Base-by-base conservation (phyloP, 2,888 invertebrate genomes). In the Pachliopta kotzebuea region DNA sequence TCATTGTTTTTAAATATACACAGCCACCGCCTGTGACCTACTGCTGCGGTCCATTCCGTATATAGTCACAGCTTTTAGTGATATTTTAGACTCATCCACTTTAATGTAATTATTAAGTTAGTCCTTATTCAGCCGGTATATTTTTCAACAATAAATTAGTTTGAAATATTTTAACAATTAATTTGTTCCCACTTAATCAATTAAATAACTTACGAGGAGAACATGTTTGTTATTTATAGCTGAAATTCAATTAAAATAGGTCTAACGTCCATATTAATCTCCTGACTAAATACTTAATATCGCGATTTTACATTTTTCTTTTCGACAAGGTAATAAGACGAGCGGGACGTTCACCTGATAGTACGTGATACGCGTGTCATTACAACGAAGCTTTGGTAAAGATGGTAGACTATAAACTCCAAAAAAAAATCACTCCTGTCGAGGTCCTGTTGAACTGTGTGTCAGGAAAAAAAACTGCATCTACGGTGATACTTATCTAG, bases 1-100 rank as follows among this genome's bases (percentile, higher is more conserved):
- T 84, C 83, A 81, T 81, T 83, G 78, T 83, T 87, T 87, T 87
- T 82, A 88, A 88, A 88, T 87, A 84, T 85, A 85, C 76, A 71
- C 74, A 76, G 73, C 74, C 76, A 71, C 74, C 76, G 73, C 74
- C 76, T 77, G 75, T 86, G 85, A 85, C 88, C 88, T 80, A 85
- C 80, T 85, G 80, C 66, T 70, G 37, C 70, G 60, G 84, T 85
- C 84, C 81, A 73, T 75, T 81, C 83, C 81, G 69, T 76, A 84
- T 81, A 82, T 84, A 83, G 75, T 78, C 70, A 68, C 29, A 69
- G 72, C 76, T 74, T n/a, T 73, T 69, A 73, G 75, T 74, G 71
- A 74, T 75, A 74, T 75, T 73, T 72, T 72, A 67, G 68, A 68
- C 45, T 52, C 54, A 52, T 45, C 26, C 14, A 66, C 66, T 67